A percentile compares a stretch with the other conserved stretches of the same genome.
These are phyloP conservation scores for Morone chrysops DNA, from an alignment of 2,113 vertebrate species.

Conservation along the genomic window DNA sequence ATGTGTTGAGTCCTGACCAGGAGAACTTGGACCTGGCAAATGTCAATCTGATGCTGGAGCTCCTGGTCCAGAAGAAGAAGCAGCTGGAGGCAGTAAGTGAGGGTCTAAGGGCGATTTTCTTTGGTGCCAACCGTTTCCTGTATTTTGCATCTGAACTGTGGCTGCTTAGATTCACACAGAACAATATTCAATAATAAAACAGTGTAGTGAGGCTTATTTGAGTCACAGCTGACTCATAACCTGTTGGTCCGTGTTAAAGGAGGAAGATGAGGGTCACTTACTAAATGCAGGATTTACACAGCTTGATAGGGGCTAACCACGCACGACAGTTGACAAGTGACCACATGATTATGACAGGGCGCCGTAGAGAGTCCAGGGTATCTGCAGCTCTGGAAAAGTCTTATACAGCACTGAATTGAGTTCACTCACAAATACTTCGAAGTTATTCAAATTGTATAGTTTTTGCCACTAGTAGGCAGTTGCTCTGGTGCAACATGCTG, in stretches of 20 bases:
- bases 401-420: background rate
- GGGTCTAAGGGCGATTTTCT: background rate
- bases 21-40: slow-evolving; percentile 98
- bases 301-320: background rate
- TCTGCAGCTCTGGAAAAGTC: background rate
- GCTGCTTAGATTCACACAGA: background rate
- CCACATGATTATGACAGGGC: too few species aligned
- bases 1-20: slow-evolving; percentile 94
- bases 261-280: background rate
- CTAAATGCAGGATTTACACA: background rate
- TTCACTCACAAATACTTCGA: background rate
- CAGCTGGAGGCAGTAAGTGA: slow-evolving; percentile 95
- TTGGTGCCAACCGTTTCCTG: background rate
- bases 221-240: slow-evolving; percentile 1
- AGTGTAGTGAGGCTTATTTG: background rate
- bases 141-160: background rate
- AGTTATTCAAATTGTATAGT: background rate
- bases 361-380: background rate
- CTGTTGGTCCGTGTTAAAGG: background rate
- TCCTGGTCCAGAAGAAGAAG: slow-evolving; percentile 97
- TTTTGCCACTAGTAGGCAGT: background rate
- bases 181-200: background rate
- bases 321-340: background rate
- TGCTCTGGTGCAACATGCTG: background rate
- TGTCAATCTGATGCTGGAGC: slow-evolving; percentile 97